phyloP scores from a whole-genome alignment of 2,113 vertebrate species.

The Elanoides forficatus region DNA sequence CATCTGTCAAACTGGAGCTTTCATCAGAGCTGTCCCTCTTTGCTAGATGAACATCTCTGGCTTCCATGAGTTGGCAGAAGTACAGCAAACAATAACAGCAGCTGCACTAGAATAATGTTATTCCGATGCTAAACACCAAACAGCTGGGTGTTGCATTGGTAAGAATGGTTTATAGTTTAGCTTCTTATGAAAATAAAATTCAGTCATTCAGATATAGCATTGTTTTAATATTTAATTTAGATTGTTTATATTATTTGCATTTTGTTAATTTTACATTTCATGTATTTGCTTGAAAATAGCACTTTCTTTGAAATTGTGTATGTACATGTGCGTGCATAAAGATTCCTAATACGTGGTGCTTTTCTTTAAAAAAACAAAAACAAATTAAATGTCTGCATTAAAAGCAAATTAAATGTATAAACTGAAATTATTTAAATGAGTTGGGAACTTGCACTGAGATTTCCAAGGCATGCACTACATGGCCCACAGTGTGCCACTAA shows the following conservation, averaged over 20 bases:
- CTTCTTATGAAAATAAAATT: constrained; percentile 55
- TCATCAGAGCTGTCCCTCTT: constrained; percentile 47
- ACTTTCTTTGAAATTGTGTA: constrained; percentile 44
- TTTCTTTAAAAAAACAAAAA: constrained; percentile 38
- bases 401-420: constrained; percentile 55
- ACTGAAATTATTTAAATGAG: constrained; percentile 46
- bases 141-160: constrained; percentile 57
- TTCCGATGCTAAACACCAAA: constrained; percentile 13
- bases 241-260: constrained; percentile 56
- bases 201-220: constrained; percentile 34
- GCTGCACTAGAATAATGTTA: constrained; percentile 55
- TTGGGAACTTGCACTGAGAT: neutral
- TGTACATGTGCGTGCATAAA: constrained; percentile 45
- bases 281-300: constrained; percentile 50
- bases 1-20: constrained; percentile 65
- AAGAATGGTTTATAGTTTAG: neutral
- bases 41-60: constrained; percentile 25
- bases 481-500: neutral
- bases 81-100: constrained; percentile 52
- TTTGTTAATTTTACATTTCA: constrained; percentile 67
- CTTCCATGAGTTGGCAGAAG: constrained; percentile 49
- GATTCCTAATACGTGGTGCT: constrained; percentile 35
- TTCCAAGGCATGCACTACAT: neutral
- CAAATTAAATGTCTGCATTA: constrained; percentile 49
- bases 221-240: constrained; percentile 59